A percentile compares a stretch with the other conserved stretches of the same genome.
Conservation (phyloP, 2,797 vertebrate genomes). For the Jordanella pulchra region DNA sequence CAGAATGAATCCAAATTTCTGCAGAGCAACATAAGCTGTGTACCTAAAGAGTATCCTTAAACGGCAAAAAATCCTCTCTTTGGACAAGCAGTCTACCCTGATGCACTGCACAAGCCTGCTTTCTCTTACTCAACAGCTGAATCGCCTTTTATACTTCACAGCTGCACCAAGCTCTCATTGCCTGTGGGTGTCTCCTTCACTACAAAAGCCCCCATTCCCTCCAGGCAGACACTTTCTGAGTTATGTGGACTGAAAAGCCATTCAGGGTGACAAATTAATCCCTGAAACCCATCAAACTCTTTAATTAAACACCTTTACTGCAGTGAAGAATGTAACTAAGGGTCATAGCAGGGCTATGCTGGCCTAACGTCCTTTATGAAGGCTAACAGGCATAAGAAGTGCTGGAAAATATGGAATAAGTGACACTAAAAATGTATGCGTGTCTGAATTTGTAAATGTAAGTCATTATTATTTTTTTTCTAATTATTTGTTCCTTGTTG, state of each 20-base stretch:
- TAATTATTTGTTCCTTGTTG: too few species aligned
- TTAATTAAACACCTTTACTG: slow-evolving; percentile 5
- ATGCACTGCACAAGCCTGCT: slow-evolving; percentile 34
- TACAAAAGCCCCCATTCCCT: slow-evolving; percentile 19
- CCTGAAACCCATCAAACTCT: slow-evolving; percentile 11
- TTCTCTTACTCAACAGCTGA: slow-evolving; percentile 9
- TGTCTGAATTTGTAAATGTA: too few species aligned
- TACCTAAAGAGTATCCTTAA: slow-evolving; percentile 25
- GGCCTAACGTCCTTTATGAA: neutral
- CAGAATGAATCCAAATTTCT: slow-evolving; percentile 20
- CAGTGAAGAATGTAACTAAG: slow-evolving; percentile 2
- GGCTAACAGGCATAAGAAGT: neutral
- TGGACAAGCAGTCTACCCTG: slow-evolving; percentile 32
- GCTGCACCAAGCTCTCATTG: slow-evolving; percentile 30
- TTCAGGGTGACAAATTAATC: slow-evolving; percentile 22
- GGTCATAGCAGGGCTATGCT: neutral
- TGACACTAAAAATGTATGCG: too few species aligned
- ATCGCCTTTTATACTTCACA: slow-evolving; percentile 53
- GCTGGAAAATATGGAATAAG: neutral
- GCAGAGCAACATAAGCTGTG: neutral
- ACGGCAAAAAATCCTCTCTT: slow-evolving; percentile 4
- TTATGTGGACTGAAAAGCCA: neutral
- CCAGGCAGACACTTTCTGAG: slow-evolving; percentile 1
- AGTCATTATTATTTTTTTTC: too few species aligned
- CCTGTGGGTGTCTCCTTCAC: slow-evolving; percentile 62